Conservation (phyloP, 1,140 invertebrate genomes). For the Zelostemma sp. region DNA sequence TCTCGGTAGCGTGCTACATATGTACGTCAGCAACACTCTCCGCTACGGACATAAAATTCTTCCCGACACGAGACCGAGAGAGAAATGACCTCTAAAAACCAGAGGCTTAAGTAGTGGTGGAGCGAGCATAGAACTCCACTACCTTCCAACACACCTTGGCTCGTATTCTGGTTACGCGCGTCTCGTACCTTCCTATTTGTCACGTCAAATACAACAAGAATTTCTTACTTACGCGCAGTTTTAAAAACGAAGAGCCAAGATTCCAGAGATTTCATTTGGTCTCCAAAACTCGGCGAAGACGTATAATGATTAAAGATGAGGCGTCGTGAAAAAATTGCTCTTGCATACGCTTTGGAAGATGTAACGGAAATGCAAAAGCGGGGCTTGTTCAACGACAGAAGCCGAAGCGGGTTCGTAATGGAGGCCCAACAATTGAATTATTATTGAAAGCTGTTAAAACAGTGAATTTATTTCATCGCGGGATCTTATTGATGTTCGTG, state of each 20-base stretch:
- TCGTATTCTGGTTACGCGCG: constrained; percentile 29
- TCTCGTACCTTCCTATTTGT: background rate
- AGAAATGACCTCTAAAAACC: constrained; percentile 46
- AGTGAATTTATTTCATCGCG: constrained; percentile 64
- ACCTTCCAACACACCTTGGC: constrained; percentile 26
- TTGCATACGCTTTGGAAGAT: constrained; percentile 30
- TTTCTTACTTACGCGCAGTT: background rate
- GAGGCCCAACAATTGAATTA: constrained; percentile 59
- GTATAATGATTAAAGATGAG: too few species aligned
- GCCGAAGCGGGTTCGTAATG: constrained; percentile 50
- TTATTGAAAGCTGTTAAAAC: constrained; percentile 67
- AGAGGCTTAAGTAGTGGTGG: constrained; percentile 39
- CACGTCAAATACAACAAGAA: background rate
- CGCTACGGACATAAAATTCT: constrained; percentile 50
- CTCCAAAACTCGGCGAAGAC: too few species aligned
- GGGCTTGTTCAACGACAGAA: constrained; percentile 49
- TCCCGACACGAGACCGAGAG: constrained; percentile 23
- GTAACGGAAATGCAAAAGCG: constrained; percentile 62
- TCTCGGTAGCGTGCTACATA: constrained; percentile 50
- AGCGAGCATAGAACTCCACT: constrained; percentile 36
- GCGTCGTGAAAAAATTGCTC: constrained; percentile 19
- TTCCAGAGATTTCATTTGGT: too few species aligned
- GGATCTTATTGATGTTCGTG: constrained; percentile 63
- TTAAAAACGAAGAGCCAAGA: background rate
- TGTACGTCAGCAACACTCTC: constrained; percentile 48